phyloP scores from a whole-genome alignment of 2,888 invertebrate species.

The Chloroclystis v-ata region DNA sequence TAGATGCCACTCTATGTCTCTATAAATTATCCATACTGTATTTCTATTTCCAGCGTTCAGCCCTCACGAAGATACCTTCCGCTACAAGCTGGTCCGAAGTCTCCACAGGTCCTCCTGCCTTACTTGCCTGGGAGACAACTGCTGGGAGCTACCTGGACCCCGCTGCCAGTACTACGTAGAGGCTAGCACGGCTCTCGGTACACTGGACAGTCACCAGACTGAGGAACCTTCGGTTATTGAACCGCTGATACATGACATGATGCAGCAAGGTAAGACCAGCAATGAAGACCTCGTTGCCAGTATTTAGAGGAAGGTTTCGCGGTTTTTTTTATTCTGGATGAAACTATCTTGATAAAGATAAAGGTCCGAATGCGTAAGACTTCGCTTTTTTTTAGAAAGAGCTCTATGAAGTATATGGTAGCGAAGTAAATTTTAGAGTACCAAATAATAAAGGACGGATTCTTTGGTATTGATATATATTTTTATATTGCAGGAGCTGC shows the following conservation, averaged over 20 bases:
- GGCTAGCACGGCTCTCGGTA: slow-evolving; percentile 23
- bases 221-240: slow-evolving; percentile 33
- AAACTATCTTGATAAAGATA: too few relatives aligned
- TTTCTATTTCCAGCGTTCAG: slow-evolving; percentile 16
- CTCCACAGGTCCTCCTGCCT: slow-evolving; percentile 34
- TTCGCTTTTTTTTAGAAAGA: too few relatives aligned
- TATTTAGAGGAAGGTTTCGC: too few relatives aligned
- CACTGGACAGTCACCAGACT: slow-evolving; percentile 21
- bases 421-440: too few relatives aligned
- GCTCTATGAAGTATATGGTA: too few relatives aligned
- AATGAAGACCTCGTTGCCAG: too few relatives aligned
- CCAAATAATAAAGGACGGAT: too few relatives aligned
- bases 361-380: too few relatives aligned
- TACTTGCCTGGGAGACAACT: slow-evolving; percentile 46
- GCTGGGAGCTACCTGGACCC: slow-evolving; percentile 33
- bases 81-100: slow-evolving; percentile 16
- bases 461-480: too few relatives aligned
- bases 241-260: slow-evolving; percentile 35
- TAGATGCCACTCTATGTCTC: too few relatives aligned
- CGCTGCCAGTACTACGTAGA: slow-evolving; percentile 47
- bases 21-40: too few relatives aligned
- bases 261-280: slow-evolving; percentile 40
- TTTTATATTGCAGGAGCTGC: slow-evolving; percentile 35
- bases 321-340: too few relatives aligned
- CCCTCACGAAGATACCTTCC: slow-evolving; percentile 19